Conservation (phyloP, 2,113 vertebrate genomes). For the Hemiscyllium ocellatum region DNA sequence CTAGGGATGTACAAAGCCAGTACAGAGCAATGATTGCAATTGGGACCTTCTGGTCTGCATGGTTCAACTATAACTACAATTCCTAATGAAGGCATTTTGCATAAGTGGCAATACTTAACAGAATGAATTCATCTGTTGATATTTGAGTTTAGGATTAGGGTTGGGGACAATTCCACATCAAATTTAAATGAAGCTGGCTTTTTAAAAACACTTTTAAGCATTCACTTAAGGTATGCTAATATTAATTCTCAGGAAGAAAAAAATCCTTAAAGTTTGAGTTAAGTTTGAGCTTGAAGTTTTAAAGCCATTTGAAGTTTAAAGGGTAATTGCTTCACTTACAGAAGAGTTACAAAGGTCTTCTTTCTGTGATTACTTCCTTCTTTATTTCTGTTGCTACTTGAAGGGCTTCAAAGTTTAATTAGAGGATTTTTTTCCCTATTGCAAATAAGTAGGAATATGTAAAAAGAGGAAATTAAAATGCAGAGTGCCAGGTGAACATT, state of each 20-base stretch:
- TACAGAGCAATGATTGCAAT: neutral
- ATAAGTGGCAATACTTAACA: neutral
- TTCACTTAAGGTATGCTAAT: neutral
- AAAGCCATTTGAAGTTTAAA: neutral
- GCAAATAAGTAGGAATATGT: neutral
- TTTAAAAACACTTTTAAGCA: neutral
- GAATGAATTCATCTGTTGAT: neutral
- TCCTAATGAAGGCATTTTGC: neutral
- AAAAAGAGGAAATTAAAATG: neutral
- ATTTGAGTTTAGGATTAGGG: neutral
- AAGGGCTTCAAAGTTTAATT: slow-evolving; percentile 1
- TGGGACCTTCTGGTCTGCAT: neutral
- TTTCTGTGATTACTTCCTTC: neutral
- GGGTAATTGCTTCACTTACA: neutral
- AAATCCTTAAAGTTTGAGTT: neutral
- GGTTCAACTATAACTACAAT: neutral
- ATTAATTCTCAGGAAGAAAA: neutral
- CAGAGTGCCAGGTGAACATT: neutral
- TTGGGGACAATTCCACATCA: neutral
- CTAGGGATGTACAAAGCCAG: neutral
- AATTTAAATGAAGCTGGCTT: neutral
- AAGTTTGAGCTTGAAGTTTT: no score
- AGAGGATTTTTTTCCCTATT: neutral
- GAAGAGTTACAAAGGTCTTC: neutral
- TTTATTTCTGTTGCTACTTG: neutral